Conservation (phyloP, 2,113 vertebrate species). For the Riparia riparia region DNA sequence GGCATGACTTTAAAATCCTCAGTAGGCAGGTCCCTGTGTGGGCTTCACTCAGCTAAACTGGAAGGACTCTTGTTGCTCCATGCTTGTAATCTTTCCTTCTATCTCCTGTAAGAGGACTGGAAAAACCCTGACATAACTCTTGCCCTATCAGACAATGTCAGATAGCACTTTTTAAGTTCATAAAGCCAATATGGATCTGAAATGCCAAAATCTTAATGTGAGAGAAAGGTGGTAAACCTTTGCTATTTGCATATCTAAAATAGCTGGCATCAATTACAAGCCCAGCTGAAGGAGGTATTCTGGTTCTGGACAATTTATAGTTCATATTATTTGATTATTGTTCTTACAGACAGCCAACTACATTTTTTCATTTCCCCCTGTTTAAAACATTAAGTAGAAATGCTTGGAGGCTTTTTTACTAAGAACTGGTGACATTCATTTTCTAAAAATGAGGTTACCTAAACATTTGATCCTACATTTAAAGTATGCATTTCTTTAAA, state of each 20-base stretch:
- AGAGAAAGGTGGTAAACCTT: not conserved
- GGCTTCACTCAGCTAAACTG: not conserved
- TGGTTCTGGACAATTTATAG: not conserved
- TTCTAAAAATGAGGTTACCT: not conserved
- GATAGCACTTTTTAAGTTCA: not conserved
- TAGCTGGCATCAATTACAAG: slow-evolving; percentile 15
- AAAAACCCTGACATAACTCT: not conserved
- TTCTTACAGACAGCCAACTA: not conserved
- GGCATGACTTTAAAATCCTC: not conserved
- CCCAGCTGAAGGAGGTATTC: not conserved
- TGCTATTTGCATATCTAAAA: not conserved
- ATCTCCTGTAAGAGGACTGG: not conserved
- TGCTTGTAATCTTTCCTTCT: not conserved
- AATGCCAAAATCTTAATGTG: not conserved
- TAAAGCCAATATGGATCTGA: not conserved
- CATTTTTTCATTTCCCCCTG: not conserved
- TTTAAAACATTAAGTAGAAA: not conserved
- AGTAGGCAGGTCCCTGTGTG: not conserved
- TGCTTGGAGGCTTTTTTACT: not conserved
- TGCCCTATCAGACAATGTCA: not conserved
- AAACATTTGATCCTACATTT: not conserved
- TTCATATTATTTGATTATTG: not conserved
- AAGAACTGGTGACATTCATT: not conserved
- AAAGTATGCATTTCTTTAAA: not conserved
- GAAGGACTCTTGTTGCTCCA: not conserved